Conservation (phyloP, 2,797 vertebrate species). For the Poecilia picta region DNA sequence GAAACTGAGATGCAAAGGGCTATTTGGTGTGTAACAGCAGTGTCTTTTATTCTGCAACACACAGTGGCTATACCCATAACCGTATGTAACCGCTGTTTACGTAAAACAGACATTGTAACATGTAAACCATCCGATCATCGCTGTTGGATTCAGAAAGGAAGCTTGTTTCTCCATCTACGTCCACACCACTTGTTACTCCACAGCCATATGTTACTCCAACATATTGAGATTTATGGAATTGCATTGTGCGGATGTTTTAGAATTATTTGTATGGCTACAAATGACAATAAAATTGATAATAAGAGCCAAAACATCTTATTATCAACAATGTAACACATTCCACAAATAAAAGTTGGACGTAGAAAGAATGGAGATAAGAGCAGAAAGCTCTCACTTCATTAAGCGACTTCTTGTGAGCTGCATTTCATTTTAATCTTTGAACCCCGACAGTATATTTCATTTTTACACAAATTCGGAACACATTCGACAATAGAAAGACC, state of each 20-base stretch:
- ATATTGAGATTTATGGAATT: not conserved
- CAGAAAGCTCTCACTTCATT: slow-evolving; percentile 33
- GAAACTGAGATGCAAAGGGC: too few species aligned
- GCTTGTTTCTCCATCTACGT: too few species aligned
- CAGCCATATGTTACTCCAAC: too few species aligned
- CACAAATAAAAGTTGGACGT: slow-evolving; percentile 12
- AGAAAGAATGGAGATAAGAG: slow-evolving; percentile 5
- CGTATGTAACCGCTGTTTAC: too few species aligned
- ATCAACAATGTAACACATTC: not conserved
- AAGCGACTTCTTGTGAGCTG: slow-evolving; percentile 37
- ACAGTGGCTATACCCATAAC: too few species aligned
- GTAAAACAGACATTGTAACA: too few species aligned
- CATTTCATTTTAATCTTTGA: slow-evolving; percentile 69
- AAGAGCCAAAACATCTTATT: not conserved
- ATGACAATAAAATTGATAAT: not conserved
- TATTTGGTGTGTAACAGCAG: too few species aligned
- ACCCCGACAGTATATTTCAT: slow-evolving; percentile 56
- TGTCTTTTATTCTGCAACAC: too few species aligned
- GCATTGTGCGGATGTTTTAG: not conserved
- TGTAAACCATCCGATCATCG: too few species aligned
- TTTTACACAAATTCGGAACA: slow-evolving; percentile 62
- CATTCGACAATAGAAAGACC: slow-evolving; percentile 55
- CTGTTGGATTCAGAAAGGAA: too few species aligned
- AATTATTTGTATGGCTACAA: not conserved
- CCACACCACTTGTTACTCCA: too few species aligned